Conservation (phyloP, 2,113 vertebrate species). For the Protobothrops mucrosquamatus region DNA sequence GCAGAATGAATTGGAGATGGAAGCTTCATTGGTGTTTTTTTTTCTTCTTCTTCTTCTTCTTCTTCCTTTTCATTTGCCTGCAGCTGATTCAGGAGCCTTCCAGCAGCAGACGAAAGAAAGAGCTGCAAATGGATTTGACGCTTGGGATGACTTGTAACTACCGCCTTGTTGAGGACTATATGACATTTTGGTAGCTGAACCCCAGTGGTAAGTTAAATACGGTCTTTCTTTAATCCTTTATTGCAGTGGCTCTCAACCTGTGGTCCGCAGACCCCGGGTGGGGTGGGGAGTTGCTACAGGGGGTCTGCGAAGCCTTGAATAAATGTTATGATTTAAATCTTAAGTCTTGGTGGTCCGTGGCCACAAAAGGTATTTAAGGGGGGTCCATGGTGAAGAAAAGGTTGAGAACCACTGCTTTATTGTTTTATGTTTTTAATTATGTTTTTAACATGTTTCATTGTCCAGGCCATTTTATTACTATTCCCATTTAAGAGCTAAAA, state of each 20-base stretch:
- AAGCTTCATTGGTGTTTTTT: constrained; percentile 61
- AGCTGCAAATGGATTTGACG: constrained; percentile 31
- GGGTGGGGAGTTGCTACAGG: background rate
- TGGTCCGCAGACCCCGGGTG: background rate
- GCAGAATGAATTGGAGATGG: constrained; percentile 70
- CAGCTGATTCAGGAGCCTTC: constrained; percentile 59
- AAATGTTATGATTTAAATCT: background rate
- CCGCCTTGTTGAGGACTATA: background rate
- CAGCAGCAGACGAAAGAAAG: constrained; percentile 27
- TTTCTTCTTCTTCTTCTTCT: constrained; percentile 31
- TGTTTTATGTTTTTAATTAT: too few species aligned
- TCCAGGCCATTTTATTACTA: background rate
- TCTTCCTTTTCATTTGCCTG: constrained; percentile 50
- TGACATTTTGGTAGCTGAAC: background rate
- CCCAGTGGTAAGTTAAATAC: constrained; percentile 60
- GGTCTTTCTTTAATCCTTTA: constrained; percentile 1
- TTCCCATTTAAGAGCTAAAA: background rate
- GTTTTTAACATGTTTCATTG: background rate
- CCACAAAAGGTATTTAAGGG: background rate
- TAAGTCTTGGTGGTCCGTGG: background rate
- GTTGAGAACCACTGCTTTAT: background rate
- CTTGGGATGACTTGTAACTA: constrained; percentile 37
- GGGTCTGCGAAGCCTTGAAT: background rate
- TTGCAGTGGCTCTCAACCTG: background rate
- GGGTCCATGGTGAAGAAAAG: background rate